Conservation (phyloP, 2,888 invertebrate species). For the Rambutsinella grinnellia region DNA sequence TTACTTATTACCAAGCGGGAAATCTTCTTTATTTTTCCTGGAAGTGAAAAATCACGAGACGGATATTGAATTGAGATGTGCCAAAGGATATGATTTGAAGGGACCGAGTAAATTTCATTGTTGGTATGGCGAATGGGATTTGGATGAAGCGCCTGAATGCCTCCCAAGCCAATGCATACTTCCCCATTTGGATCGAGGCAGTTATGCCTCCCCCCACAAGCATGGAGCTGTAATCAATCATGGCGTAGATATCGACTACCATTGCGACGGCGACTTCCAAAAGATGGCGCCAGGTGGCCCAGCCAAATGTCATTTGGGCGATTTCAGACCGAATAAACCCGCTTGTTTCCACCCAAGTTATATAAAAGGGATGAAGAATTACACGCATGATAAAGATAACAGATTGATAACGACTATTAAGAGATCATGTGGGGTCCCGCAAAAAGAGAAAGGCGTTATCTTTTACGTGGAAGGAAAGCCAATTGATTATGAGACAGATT, state of each 20-base stretch:
- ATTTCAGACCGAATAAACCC: slow-evolving; percentile 85
- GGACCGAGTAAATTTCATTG: slow-evolving; percentile 82
- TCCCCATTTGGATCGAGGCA: slow-evolving; percentile 83
- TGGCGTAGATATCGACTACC: slow-evolving; percentile 77
- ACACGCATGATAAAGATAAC: slow-evolving; percentile 47
- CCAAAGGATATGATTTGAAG: slow-evolving; percentile 66
- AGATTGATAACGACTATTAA: slow-evolving; percentile 34
- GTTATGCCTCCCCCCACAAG: slow-evolving; percentile 82
- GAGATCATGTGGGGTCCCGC: slow-evolving; percentile 77
- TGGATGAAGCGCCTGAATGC: slow-evolving; percentile 81
- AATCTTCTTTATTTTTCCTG: slow-evolving; percentile 68
- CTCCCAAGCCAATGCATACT: slow-evolving; percentile 78
- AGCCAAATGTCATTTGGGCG: slow-evolving; percentile 79
- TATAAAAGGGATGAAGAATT: slow-evolving; percentile 54
- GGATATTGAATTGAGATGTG: slow-evolving; percentile 42
- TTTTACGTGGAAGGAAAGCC: slow-evolving; percentile 79
- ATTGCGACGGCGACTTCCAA: slow-evolving; percentile 60
- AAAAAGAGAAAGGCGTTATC: slow-evolving; percentile 81
- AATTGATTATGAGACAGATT: slow-evolving; percentile 75
- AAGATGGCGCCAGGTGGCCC: slow-evolving; percentile 63
- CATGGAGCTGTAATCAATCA: slow-evolving; percentile 85
- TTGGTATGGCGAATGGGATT: slow-evolving; percentile 87
- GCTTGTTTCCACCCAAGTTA: slow-evolving; percentile 72
- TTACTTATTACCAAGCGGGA: slow-evolving; percentile 61
- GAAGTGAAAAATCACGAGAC: slow-evolving; percentile 76